A percentile compares a stretch with the other conserved stretches of the same genome.
Conservation (phyloP, 2,888 invertebrate genomes). For the Fragum fragum region DNA sequence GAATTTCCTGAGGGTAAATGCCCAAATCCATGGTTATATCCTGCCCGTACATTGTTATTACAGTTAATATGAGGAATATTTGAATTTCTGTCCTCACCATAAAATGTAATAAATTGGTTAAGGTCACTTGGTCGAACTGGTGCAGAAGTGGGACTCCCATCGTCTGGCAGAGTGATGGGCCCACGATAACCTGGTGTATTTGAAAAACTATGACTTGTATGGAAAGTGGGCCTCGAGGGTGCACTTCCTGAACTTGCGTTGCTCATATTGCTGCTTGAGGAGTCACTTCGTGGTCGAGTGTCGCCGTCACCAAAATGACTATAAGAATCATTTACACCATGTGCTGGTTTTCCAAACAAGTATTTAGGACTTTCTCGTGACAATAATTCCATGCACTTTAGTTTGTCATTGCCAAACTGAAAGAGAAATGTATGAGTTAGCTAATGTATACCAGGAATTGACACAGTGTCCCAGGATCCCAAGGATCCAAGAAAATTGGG, state of each 20-base stretch:
- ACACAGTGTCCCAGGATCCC: too few species aligned
- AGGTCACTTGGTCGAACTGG: conserved; percentile 67
- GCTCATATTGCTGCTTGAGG: conserved; percentile 72
- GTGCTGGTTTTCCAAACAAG: conserved; percentile 62
- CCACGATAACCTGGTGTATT: conserved; percentile 66
- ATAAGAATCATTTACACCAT: conserved; percentile 40
- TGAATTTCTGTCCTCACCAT: conserved; percentile 31
- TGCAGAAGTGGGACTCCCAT: conserved; percentile 50
- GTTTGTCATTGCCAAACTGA: conserved; percentile 80
- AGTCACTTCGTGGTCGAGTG: conserved; percentile 70
- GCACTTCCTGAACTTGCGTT: conserved; percentile 71
- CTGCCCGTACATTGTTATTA: conserved; percentile 32
- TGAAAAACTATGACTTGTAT: conserved; percentile 54
- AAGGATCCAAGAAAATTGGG: too few species aligned
- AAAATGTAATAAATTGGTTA: conserved; percentile 62
- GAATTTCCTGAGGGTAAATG: conserved; percentile 56
- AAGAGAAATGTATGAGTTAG: too few species aligned
- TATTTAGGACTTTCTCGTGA: conserved; percentile 75
- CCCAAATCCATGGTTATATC: conserved; percentile 42
- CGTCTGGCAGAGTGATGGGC: conserved; percentile 49
- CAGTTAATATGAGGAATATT: conserved; percentile 67
- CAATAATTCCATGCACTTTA: conserved; percentile 79
- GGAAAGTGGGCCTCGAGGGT: conserved; percentile 57
- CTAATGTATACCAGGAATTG: too few species aligned
- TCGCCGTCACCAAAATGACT: conserved; percentile 59